Evolutionary conservation across 2,888 invertebrate genomes (phyloP), one percentile per base, ranked within the genome.

Genomic region (Agonopterix heracliana): DNA sequence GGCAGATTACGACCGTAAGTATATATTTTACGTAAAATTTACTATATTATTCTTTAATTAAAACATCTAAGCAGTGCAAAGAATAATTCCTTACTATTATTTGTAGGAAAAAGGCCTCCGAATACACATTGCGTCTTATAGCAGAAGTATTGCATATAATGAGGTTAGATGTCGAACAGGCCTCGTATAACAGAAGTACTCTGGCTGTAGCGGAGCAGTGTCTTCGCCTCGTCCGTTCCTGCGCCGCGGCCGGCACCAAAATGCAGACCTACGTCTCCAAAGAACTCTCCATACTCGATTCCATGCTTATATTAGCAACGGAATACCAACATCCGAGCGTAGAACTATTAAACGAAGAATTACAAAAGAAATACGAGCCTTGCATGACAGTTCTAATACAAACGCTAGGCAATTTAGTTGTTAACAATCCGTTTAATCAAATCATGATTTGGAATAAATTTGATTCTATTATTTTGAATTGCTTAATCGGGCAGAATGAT

Each of bases 371-470:
- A 64, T 82, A 81, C 63, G 85, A 88, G 54, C 72, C 81, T 0
- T 90, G 89, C 57, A 81, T 90, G 78, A 86, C 85, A 41, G 79
- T 90, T 12, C 77, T 90, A 3, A 77, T 91, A 48, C 91, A 91
- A 64, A 90, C 91, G 9, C 60, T 91, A 49, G 90, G 90, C 34
- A 91, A 91, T 62, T 66, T 91, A 51, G 86, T 90, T 8, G 90
- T 90, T 0, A 88, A 89, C 52, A 91, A 91, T 68, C 81, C 85
- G 0, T 81, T 81, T 49, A 90, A 89, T 57, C 89, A 90, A 71
- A 81, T 81, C 7, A 87, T 89, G 66, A 85, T 91, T 53, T 90
- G 90, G 89, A 81, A 81, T 49, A 86, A 89, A 64, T 90, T 90
- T 64, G 86, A 87, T 62, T 64, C 84, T 3, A 80, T 80, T 41